Evolutionary conservation across 2,797 vertebrate species (phyloP).

Genomic region (Rhinophrynus dorsalis): DNA sequence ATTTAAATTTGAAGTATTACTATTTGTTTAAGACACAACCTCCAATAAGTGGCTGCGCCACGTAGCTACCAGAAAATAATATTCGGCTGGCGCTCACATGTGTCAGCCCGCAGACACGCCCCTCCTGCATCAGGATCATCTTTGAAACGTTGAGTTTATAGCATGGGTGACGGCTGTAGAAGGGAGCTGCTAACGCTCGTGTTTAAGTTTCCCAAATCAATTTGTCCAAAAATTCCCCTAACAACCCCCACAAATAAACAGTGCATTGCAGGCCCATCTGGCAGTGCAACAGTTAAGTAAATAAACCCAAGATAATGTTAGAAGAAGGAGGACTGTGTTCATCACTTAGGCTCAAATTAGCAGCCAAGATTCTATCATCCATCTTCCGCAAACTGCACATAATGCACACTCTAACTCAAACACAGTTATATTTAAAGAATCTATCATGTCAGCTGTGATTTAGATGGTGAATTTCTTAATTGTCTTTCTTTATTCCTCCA

Average conservation of each 20-base stretch:
- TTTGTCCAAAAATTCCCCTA: too few relatives aligned
- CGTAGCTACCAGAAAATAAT: too few relatives aligned
- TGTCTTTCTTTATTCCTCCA: conserved; percentile 38
- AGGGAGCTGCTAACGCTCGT: too few relatives aligned
- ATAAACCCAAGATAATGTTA: conserved; percentile 7
- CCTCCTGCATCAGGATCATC: too few relatives aligned
- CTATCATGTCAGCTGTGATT: conserved; percentile 42
- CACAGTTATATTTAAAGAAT: conserved; percentile 38
- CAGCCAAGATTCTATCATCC: conserved; percentile 28
- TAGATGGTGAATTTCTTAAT: conserved; percentile 42
- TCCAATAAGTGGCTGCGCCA: too few relatives aligned
- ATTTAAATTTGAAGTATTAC: too few relatives aligned
- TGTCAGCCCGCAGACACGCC: too few relatives aligned
- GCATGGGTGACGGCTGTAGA: too few relatives aligned
- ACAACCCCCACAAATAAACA: not conserved
- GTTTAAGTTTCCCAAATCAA: too few relatives aligned
- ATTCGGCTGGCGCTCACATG: too few relatives aligned
- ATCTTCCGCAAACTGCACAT: conserved; percentile 36
- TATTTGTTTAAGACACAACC: too few relatives aligned
- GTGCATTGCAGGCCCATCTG: not conserved
- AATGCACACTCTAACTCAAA: conserved; percentile 36
- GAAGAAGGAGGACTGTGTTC: conserved; percentile 23
- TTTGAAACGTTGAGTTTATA: too few relatives aligned
- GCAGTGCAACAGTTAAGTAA: conserved; percentile 24
- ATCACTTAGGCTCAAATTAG: conserved; percentile 45